Percentiles rank a stretch among this genome's conserved stretches.
Evolutionary conservation across 2,113 vertebrate species (phyloP).

Genomic region (Neopipo cinnamomea): DNA sequence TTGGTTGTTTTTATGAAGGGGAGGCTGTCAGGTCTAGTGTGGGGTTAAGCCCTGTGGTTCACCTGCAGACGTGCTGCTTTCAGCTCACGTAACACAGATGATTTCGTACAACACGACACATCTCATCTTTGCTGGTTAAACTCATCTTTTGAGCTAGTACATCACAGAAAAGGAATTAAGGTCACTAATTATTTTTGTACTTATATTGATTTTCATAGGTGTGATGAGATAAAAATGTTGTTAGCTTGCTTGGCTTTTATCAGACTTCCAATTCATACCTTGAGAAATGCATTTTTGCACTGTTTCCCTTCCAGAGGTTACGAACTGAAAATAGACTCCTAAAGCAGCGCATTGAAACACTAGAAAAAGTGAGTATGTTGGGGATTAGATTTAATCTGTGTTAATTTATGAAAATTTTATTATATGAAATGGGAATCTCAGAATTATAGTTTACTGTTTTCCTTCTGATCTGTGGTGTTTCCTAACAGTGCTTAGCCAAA

Average conservation of each 20-base stretch:
- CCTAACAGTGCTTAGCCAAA: neutral
- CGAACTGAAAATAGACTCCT: conserved; percentile 95
- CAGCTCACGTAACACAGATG: neutral
- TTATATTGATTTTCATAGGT: neutral
- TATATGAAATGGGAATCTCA: neutral
- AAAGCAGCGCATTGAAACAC: conserved; percentile 96
- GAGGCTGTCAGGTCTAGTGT: neutral
- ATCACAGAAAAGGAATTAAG: neutral
- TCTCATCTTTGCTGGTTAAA: neutral
- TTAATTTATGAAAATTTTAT: neutral
- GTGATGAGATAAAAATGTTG: neutral
- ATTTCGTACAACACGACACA: fast-evolving
- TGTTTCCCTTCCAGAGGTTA: conserved; percentile 83
- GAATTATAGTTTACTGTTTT: neutral
- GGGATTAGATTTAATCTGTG: neutral
- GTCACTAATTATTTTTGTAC: neutral
- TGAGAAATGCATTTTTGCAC: neutral
- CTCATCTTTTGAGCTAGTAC: neutral
- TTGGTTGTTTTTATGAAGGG: neutral
- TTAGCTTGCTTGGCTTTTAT: neutral
- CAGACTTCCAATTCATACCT: neutral
- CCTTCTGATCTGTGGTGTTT: neutral
- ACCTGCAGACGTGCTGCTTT: neutral
- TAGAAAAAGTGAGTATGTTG: conserved; percentile 92
- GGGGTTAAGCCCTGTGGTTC: neutral